Base-by-base conservation (phyloP, 2,888 invertebrate genomes). In the Tenodera sinensis region DNA sequence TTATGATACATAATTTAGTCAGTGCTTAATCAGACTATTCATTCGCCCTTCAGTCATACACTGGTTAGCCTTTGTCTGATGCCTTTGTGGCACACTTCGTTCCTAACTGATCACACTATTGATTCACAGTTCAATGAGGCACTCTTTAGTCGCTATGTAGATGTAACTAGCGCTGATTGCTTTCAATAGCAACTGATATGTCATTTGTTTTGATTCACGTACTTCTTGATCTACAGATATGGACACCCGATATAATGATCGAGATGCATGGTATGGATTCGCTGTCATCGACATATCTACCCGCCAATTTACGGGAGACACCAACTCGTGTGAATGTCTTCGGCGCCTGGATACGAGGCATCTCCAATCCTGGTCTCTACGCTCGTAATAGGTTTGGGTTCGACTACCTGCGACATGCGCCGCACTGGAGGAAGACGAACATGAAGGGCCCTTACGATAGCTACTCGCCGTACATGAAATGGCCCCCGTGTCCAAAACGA, bases 301-400 rank as follows among this genome's bases (percentile, higher is more conserved):
- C 92, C 6, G 47, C 89, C 2, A 71, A 86, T 3, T 88, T 91
- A 30, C 90, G 91, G 2, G 90, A 91, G 28, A 90, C 86, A 54
- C 91, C 91, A 25, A 92, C 92, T 0, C 90, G 91, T 83, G 91
- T 92, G 9, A 88, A 92, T 30, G 89, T 92, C 9, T 91, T 92
- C 83, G 92, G 92, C 1, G 90, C 91, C 9, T 92, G 92, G 92
- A 91, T 92, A 14, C 90, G 91, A 71, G 91, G 91, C 2, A 92
- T 92, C 34, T 90, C 91, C 34, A 93, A 92, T 89, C 93, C 93
- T 1, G 93, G 93, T 12, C 91, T 91, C 8, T 92, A 92, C 90
- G 91, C 91, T 6, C 88, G 93, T 30, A 92, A 92, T 88, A 90
- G 92, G 83, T 92, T 92, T 87, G 93, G 93, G 3, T 90, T 91